Conservation (phyloP, 2,113 vertebrate genomes). For the Hipposideros armiger region DNA sequence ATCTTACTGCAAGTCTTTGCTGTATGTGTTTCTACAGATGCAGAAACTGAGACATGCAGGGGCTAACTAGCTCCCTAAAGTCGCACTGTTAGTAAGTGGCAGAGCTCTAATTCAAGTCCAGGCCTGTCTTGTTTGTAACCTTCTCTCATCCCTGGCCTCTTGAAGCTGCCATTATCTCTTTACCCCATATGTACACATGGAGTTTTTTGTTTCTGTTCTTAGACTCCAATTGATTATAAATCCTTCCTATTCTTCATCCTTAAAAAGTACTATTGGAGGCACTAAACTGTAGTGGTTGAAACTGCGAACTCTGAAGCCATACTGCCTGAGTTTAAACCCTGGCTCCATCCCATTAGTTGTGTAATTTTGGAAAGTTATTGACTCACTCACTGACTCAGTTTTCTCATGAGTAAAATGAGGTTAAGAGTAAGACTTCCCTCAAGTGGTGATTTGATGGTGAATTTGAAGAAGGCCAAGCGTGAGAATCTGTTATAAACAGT, state of each 20-base stretch:
- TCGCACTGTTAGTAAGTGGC: not conserved
- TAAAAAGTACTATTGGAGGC: not conserved
- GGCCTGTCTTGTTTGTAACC: not conserved
- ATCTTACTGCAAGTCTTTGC: not conserved
- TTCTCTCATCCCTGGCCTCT: not conserved
- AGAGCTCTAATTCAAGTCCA: not conserved
- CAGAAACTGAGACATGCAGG: not conserved
- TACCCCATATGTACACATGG: not conserved
- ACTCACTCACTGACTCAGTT: not conserved
- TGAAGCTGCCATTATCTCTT: not conserved
- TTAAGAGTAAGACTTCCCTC: not conserved
- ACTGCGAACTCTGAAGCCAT: not conserved
- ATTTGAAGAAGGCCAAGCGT: not conserved
- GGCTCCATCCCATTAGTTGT: not conserved
- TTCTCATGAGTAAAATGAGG: conserved; percentile 19
- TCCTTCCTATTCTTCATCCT: not conserved
- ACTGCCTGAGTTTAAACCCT: not conserved
- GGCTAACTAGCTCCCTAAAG: too few relatives aligned
- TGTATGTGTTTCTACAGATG: not conserved
- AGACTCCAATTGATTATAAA: not conserved
- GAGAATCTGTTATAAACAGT: not conserved
- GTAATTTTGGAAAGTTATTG: not conserved
- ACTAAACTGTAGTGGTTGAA: not conserved
- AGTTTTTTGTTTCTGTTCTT: not conserved
- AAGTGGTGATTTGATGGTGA: not conserved